Evolutionary conservation across 2,797 vertebrate species (phyloP), one percentile per base, ranked within the genome.

Genomic region (Siniperca undulata): DNA sequence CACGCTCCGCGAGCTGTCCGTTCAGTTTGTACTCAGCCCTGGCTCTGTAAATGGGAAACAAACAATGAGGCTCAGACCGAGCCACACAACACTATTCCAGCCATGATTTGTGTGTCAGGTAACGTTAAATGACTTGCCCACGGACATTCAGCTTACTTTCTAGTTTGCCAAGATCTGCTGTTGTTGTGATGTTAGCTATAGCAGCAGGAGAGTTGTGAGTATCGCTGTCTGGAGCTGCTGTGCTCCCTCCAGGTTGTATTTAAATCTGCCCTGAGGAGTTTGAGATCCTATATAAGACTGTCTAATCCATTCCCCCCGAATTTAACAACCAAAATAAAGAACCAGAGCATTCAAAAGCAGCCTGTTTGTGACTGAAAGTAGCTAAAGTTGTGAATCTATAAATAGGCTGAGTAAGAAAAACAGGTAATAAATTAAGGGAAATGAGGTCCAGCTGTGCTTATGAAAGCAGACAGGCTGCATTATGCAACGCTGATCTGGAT

Each of bases 361-460:
- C 56, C 20, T 40, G 50, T 64, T 48, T 55, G 4, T 40, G 42
- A 19, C 14, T 24, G 20, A 36, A 52, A 0, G 9, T 7, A 19
- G 16, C 13, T 55, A 0, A 44, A 53, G 14, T 11, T 38, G 46
- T 38, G 27, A 5, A 30, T 56, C n/a, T 46, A 6, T 27, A n/a
- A 73, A 55, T 16, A 36, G 7, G 7, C 27, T 9, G 24, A 68
- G 20, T 17, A 20, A 53, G 38, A 74, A 55, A 70, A 70, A 61
- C 56, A 65, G 67, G 36, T 16, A 24, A 1, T 46, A 30, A 55
- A 70, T 56, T 0, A 38, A 44, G 0, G 50, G 40, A 50, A 78
- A 81, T 73, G 0, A 76, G 58, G 70, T 66, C 46, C 74, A 80
- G 80, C 80, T 87, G 80, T 46, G 2, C 58, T 77, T 53, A 70